Conservation (phyloP, 2,888 invertebrate genomes). For the Lasius platythorax region DNA sequence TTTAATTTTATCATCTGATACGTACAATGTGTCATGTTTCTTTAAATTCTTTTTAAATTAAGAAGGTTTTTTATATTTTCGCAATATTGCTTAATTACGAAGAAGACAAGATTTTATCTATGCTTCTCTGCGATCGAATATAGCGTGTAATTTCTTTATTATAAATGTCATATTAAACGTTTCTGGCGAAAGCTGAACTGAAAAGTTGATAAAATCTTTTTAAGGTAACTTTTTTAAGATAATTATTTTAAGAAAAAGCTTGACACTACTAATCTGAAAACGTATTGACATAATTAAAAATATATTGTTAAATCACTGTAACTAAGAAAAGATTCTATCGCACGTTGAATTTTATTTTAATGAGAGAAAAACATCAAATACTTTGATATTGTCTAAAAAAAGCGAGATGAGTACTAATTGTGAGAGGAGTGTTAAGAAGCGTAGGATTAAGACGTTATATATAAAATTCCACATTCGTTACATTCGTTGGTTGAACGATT, state of each 20-base stretch:
- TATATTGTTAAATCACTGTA: not conserved
- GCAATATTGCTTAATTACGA: not conserved
- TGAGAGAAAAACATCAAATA: not conserved
- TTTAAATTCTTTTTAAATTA: conserved; percentile 11
- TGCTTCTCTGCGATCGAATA: not conserved
- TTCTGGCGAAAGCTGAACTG: not conserved
- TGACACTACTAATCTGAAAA: not conserved
- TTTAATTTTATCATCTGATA: conserved; percentile 30
- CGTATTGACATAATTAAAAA: conserved; percentile 18
- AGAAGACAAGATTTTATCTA: not conserved
- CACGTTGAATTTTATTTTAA: conserved; percentile 15
- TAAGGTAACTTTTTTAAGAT: not conserved
- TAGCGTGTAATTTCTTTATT: conserved; percentile 40
- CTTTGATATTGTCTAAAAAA: not conserved
- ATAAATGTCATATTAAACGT: conserved; percentile 23
- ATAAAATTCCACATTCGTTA: conserved; percentile 62
- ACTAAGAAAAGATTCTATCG: not conserved
- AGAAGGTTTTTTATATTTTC: not conserved
- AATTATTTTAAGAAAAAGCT: not conserved
- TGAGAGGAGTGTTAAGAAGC: not conserved
- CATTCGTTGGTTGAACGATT: conserved; percentile 33
- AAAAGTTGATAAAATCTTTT: conserved; percentile 17
- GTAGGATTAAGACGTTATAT: conserved; percentile 66
- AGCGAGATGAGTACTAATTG: not conserved
- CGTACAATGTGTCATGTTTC: conserved; percentile 44